Evolutionary conservation across 2,888 invertebrate genomes (phyloP).

Genomic region (Teleogryllus oceanicus): DNA sequence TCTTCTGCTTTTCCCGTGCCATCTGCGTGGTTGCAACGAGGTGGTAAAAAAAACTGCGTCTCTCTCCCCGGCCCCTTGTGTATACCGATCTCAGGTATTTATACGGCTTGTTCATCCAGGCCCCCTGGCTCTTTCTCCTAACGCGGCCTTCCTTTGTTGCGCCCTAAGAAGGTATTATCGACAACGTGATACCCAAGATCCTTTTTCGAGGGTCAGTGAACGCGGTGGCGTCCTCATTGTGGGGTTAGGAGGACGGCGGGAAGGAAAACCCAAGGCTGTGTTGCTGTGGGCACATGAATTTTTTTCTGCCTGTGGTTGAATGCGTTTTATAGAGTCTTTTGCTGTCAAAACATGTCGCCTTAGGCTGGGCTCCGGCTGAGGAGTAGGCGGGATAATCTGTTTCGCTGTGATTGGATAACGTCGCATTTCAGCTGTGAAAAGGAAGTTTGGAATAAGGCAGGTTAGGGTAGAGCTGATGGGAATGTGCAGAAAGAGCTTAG

Average conservation of each 20-base stretch:
- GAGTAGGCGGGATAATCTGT: not conserved
- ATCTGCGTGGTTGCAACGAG: not conserved
- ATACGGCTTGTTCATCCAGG: not conserved
- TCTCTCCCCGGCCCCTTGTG: not conserved
- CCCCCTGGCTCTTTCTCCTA: not conserved
- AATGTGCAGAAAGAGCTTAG: too few species aligned
- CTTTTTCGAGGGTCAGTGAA: not conserved
- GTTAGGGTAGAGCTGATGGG: too few species aligned
- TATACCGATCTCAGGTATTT: not conserved
- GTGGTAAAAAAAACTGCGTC: not conserved
- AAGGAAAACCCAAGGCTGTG: not conserved
- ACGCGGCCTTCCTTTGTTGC: not conserved
- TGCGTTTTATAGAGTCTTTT: slow-evolving; percentile 2
- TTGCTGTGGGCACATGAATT: not conserved
- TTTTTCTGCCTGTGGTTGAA: slow-evolving; percentile 18
- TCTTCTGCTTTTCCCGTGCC: not conserved
- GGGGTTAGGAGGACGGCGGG: not conserved
- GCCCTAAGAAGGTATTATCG: slow-evolving; percentile 3
- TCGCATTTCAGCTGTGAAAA: not conserved
- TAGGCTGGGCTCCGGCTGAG: not conserved
- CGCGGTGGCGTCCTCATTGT: not conserved
- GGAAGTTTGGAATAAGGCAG: too few species aligned
- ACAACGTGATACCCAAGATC: not conserved
- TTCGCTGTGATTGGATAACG: not conserved
- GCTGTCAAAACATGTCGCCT: not conserved